These are phyloP conservation scores for Pseudococcus viburni DNA, from an alignment of 2,888 invertebrate species.

Conservation along the genomic window DNA sequence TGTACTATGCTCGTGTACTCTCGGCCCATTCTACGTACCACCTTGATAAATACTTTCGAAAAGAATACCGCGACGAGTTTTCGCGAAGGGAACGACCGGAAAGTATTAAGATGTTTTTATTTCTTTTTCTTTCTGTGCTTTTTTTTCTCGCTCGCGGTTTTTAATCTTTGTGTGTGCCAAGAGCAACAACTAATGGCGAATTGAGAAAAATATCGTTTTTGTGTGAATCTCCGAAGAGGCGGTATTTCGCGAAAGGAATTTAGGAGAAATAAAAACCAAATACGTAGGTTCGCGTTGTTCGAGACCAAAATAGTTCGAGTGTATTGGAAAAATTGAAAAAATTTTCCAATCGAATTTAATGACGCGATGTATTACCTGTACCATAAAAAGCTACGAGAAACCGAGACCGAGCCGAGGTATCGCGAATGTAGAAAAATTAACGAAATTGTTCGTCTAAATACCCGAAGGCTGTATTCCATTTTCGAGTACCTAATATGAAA, in stretches of 20 bases:
- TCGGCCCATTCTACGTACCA: neutral
- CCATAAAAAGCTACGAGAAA: too few species aligned
- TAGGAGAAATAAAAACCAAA: neutral
- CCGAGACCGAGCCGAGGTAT: too few species aligned
- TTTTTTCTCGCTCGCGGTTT: neutral
- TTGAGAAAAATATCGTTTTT: neutral
- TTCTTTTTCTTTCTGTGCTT: neutral
- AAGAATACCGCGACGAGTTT: neutral
- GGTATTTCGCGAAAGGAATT: too few species aligned
- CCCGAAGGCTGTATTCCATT: neutral
- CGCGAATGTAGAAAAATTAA: neutral
- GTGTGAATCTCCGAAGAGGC: too few species aligned
- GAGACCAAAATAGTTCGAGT: neutral
- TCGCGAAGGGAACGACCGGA: neutral
- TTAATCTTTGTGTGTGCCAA: neutral
- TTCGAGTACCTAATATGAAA: neutral
- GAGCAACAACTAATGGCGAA: neutral
- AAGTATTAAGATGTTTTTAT: neutral
- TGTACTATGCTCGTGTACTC: neutral
- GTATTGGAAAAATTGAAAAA: neutral
- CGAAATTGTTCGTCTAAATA: neutral
- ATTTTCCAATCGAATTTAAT: neutral
- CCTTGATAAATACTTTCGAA: constrained; percentile 22
- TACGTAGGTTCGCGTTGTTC: neutral
- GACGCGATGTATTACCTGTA: neutral